Percentiles rank a stretch among this genome's conserved stretches.
Conservation (phyloP, 1,140 invertebrate species). For the Eufriesea mexicana region DNA sequence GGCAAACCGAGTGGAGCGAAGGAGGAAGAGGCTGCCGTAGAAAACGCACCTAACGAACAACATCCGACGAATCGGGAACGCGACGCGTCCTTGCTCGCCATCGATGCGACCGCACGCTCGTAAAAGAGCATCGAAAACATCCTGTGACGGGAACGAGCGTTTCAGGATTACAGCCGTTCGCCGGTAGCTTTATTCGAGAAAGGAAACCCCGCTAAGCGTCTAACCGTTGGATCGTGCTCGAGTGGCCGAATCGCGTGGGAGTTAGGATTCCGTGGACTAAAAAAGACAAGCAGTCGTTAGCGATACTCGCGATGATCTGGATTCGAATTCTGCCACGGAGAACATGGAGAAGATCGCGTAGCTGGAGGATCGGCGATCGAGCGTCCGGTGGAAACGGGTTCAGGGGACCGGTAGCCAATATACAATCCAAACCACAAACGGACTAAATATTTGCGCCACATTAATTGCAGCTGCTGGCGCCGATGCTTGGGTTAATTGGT, state of each 20-base stretch:
- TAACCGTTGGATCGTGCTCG: neutral
- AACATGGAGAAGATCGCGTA: neutral
- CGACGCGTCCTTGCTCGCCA: neutral
- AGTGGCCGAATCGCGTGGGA: neutral
- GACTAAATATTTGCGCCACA: slow-evolving; percentile 73
- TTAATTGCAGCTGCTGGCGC: slow-evolving; percentile 67
- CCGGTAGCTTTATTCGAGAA: neutral
- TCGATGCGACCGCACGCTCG: neutral
- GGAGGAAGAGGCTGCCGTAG: neutral
- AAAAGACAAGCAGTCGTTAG: neutral
- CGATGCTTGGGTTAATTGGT: slow-evolving; percentile 72
- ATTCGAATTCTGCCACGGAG: neutral
- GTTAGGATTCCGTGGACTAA: neutral
- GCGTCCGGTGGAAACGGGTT: neutral
- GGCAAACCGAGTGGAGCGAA: neutral
- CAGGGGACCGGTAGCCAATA: neutral
- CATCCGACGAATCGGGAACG: slow-evolving; percentile 11
- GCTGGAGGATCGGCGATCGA: neutral
- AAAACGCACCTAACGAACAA: slow-evolving; percentile 33
- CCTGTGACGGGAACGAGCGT: neutral
- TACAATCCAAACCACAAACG: slow-evolving; percentile 50
- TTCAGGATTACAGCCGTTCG: neutral
- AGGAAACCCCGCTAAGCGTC: neutral
- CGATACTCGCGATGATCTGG: neutral
- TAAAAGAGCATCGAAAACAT: neutral